Evolutionary conservation across 1,140 invertebrate species (phyloP).

Genomic region (Lamellibrachia luymesi): DNA sequence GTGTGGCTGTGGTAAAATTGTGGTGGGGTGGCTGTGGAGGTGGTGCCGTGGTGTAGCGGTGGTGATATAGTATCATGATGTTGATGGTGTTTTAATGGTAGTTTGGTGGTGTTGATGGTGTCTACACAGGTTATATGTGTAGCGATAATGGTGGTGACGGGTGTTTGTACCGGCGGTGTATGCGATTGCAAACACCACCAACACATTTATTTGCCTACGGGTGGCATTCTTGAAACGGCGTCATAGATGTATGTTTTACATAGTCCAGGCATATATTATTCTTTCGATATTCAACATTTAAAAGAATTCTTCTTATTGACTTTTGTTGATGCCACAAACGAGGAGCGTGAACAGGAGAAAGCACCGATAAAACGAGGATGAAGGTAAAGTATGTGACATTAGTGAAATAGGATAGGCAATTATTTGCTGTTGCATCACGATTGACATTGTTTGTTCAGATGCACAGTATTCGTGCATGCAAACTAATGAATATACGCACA

Average conservation of each 20-base stretch:
- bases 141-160: not conserved
- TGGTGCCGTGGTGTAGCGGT: not conserved
- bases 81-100: not conserved
- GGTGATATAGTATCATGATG: not conserved
- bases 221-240: too few relatives aligned
- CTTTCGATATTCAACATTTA: not conserved
- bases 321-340: not conserved
- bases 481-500: not conserved
- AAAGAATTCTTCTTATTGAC: not conserved
- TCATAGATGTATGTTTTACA: not conserved
- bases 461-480: not conserved
- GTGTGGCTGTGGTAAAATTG: too few relatives aligned
- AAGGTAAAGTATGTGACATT: not conserved
- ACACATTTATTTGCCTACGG: not conserved
- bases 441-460: not conserved
- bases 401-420: not conserved
- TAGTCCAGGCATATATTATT: not conserved
- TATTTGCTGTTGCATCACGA: not conserved
- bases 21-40: too few relatives aligned
- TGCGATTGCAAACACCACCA: not conserved
- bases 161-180: not conserved
- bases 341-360: not conserved
- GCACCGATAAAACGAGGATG: not conserved
- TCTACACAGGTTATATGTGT: not conserved
- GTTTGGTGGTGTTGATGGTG: not conserved